Evolutionary conservation across 1,140 invertebrate species (phyloP).

Genomic region (Antheraea mylitta): DNA sequence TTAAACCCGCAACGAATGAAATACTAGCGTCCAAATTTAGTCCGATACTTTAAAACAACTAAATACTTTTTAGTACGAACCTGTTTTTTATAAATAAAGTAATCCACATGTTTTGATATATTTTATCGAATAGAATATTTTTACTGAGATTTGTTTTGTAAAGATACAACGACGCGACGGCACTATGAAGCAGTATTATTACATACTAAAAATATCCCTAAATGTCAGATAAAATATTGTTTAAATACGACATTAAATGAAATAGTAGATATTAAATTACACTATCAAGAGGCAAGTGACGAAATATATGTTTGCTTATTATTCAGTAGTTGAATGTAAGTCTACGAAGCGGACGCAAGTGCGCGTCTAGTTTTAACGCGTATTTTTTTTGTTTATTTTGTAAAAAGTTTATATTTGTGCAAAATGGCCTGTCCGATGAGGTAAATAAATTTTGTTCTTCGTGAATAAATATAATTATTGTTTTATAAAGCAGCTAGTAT

Average conservation of each 20-base stretch:
- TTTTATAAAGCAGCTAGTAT: too few relatives aligned
- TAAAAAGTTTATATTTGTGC: background rate
- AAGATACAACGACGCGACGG: background rate
- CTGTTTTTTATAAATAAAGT: too few relatives aligned
- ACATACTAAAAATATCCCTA: constrained; percentile 24
- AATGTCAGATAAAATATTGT: background rate
- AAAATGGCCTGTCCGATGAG: constrained; percentile 67
- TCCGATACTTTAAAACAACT: too few relatives aligned
- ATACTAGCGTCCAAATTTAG: too few relatives aligned
- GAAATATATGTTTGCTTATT: constrained; percentile 23
- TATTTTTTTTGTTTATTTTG: constrained; percentile 14
- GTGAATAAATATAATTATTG: background rate
- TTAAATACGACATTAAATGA: background rate
- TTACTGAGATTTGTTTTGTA: too few relatives aligned
- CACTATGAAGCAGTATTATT: constrained; percentile 7
- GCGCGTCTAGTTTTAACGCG: constrained; percentile 11
- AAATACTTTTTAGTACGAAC: too few relatives aligned
- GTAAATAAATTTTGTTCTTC: constrained; percentile 27
- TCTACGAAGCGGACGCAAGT: constrained; percentile 26
- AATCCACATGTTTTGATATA: too few relatives aligned
- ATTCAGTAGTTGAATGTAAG: constrained; percentile 21
- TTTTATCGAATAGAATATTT: too few relatives aligned
- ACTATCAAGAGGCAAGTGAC: constrained; percentile 30
- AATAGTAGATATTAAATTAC: constrained; percentile 28
- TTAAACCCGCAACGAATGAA: too few relatives aligned